phyloP scores from a whole-genome alignment of 2,888 invertebrate species.

The Tachina fera region DNA sequence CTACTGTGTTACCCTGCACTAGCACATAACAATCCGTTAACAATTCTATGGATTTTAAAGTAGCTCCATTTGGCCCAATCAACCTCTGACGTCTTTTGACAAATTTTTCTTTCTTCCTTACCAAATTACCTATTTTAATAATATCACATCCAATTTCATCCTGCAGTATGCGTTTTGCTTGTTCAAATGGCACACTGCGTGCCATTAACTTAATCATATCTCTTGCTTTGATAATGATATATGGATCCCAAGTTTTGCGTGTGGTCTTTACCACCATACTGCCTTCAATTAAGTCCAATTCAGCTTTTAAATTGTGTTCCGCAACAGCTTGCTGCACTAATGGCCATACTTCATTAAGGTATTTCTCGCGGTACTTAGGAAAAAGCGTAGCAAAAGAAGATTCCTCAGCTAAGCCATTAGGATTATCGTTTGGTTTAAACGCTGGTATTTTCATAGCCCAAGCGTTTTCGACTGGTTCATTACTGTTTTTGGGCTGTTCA shows the following conservation, averaged over 20 bases:
- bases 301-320: constrained; percentile 91
- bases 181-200: constrained; percentile 98
- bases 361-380: constrained; percentile 98
- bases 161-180: constrained; percentile 92
- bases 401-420: constrained; percentile 91
- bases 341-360: constrained; percentile 97
- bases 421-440: constrained; percentile 95
- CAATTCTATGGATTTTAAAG: constrained; percentile 97
- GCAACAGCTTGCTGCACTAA: constrained; percentile 93
- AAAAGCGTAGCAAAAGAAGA: constrained; percentile 98
- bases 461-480: constrained; percentile 90
- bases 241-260: constrained; percentile 99
- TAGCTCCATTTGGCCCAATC: constrained; percentile 99
- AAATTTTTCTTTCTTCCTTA: constrained; percentile 96
- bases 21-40: constrained; percentile 98
- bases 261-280: constrained; percentile 98
- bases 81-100: constrained; percentile 96
- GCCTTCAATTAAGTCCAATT: constrained; percentile 96
- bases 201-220: constrained; percentile 98
- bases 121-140: constrained; percentile 96
- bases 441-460: constrained; percentile 94
- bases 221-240: constrained; percentile 96
- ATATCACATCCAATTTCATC: constrained; percentile 97
- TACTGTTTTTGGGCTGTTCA: constrained; percentile 75
- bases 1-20: constrained; percentile 98